A percentile compares a stretch with the other conserved stretches of the same genome.
phyloP scores from a whole-genome alignment of 53 echinoderm and acorn worm species.

The Henricia sp. region DNA sequence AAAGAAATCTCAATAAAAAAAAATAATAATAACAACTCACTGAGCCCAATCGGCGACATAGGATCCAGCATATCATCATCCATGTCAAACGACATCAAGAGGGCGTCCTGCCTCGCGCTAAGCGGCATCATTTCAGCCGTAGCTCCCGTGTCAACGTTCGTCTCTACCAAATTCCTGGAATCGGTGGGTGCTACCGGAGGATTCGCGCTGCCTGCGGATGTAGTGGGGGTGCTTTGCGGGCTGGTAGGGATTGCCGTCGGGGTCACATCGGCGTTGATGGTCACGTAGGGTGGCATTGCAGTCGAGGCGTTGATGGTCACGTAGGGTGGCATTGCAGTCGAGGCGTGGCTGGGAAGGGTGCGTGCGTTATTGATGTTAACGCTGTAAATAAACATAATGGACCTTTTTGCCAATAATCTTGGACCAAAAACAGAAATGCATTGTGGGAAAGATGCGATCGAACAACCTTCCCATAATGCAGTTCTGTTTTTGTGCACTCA shows the following conservation, averaged over 20 bases:
- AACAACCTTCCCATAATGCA: too few species aligned
- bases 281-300: slow-evolving; percentile 42
- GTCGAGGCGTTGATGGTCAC: slow-evolving; percentile 34
- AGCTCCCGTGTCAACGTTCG: slow-evolving; percentile 94
- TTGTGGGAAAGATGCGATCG: too few species aligned
- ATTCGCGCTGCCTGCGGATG: neutral
- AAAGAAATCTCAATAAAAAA: too few species aligned
- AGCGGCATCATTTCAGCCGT: slow-evolving; percentile 75
- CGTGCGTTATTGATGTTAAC: slow-evolving; percentile 32
- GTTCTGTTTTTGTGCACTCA: too few species aligned
- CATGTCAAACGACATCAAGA: slow-evolving; percentile 31
- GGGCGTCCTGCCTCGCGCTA: slow-evolving; percentile 12
- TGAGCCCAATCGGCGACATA: slow-evolving; percentile 57
- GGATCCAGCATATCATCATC: slow-evolving; percentile 48
- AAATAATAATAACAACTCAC: too few species aligned
- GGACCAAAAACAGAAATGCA: too few species aligned
- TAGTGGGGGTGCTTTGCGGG: neutral
- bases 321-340: slow-evolving; percentile 38
- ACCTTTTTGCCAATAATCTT: too few species aligned
- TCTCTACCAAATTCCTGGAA: slow-evolving; percentile 72
- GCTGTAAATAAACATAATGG: too few species aligned
- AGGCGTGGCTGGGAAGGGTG: slow-evolving; percentile 44
- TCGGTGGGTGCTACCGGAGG: neutral
- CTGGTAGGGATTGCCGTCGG: neutral
- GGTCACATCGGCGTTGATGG: slow-evolving; percentile 41